Evolutionary conservation across 37 sponge, comb jelly and placozoan genomes (phyloP).

Genomic region (Cliona cf. orientalis): DNA sequence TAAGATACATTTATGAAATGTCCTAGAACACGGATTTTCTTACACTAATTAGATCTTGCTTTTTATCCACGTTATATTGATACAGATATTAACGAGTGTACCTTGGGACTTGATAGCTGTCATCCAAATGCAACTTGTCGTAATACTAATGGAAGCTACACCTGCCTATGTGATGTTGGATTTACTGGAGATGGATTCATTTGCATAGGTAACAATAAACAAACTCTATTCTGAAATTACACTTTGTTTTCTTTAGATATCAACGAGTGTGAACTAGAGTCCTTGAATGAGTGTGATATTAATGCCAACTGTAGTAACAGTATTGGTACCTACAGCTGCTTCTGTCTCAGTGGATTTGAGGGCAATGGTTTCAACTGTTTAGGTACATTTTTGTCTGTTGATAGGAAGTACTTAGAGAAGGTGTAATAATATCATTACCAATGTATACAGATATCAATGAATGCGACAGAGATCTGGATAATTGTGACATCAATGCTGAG

Average conservation of each 20-base stretch:
- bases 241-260: conserved; percentile 22
- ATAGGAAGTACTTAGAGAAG: too few species aligned
- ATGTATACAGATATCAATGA: conserved; percentile 49
- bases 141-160: conserved; percentile 21
- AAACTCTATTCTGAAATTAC: neutral
- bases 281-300: conserved; percentile 20
- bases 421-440: too few species aligned
- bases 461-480: neutral
- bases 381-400: too few species aligned
- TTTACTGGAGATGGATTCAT: conserved; percentile 14
- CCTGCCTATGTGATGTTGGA: conserved; percentile 21
- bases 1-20: too few species aligned
- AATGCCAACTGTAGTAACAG: conserved; percentile 46
- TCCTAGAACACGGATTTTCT: too few species aligned
- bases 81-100: conserved; percentile 69
- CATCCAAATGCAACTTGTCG: conserved; percentile 24
- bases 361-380: conserved; percentile 22
- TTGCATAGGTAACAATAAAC: conserved; percentile 12
- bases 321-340: conserved; percentile 37
- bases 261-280: conserved; percentile 23
- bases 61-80: too few species aligned
- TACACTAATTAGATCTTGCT: too few species aligned
- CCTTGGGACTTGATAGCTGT: neutral
- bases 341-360: conserved; percentile 37
- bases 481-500: conserved; percentile 20